Conservation (phyloP, 2,888 invertebrate species). For the Petrophora chlorosata region DNA sequence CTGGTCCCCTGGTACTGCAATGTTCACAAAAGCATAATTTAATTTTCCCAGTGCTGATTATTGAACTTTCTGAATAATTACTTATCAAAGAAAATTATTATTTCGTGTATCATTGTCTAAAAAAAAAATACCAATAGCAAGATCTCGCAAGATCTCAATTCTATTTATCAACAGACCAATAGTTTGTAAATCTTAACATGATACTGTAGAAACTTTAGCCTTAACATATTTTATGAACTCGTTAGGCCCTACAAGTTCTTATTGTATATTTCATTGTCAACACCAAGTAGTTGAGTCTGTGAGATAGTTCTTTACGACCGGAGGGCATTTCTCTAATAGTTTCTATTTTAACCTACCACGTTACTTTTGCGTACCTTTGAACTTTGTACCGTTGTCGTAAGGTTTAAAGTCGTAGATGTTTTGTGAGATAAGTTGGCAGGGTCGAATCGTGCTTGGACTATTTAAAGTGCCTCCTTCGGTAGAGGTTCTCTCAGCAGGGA, state of each 20-base stretch:
- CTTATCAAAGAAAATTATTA: no score
- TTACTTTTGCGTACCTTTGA: constrained; percentile 30
- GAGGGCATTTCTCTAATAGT: constrained; percentile 71
- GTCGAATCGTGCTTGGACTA: constrained; percentile 74
- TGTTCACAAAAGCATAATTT: no score
- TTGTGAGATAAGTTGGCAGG: constrained; percentile 41
- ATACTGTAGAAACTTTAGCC: constrained; percentile 4
- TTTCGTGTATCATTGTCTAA: no score
- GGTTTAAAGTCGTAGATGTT: constrained; percentile 34
- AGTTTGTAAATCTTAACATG: background rate
- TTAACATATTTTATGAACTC: constrained; percentile 23
- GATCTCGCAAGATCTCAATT: no score
- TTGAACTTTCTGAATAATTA: no score
- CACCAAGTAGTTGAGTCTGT: constrained; percentile 61
- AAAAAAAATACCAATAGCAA: no score
- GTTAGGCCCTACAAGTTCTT: constrained; percentile 26
- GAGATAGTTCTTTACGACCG: constrained; percentile 66
- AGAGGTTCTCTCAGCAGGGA: constrained; percentile 74
- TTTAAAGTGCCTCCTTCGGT: constrained; percentile 73
- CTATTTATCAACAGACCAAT: no score
- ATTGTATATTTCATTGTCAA: constrained; percentile 69
- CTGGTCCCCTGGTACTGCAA: no score
- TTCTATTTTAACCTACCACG: constrained; percentile 55
- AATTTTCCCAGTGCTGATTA: no score
- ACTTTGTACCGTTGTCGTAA: constrained; percentile 36